These are phyloP conservation scores for Rachycentron canadum DNA, from an alignment of 2,797 vertebrate species.

Conservation along the genomic window DNA sequence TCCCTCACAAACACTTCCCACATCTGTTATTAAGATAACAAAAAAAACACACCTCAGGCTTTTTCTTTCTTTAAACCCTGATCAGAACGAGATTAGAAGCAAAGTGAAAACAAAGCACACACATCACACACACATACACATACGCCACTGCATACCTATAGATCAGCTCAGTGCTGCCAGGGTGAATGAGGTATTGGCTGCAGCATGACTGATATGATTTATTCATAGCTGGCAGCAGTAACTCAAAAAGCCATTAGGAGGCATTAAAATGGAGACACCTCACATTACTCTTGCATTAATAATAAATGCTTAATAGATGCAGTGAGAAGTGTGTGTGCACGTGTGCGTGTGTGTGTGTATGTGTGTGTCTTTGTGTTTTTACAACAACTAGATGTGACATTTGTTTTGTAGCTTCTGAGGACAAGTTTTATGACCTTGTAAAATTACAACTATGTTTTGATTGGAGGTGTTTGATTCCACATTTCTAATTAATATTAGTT, in stretches of 20 bases:
- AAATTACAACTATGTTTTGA: slow-evolving; percentile 1
- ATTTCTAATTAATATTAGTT: neutral
- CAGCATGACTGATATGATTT: slow-evolving; percentile 78
- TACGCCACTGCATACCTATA: slow-evolving; percentile 47
- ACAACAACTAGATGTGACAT: neutral
- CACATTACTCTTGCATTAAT: slow-evolving; percentile 82
- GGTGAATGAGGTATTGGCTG: slow-evolving; percentile 60
- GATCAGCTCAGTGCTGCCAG: slow-evolving; percentile 51
- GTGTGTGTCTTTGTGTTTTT: neutral
- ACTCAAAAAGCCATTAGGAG: slow-evolving; percentile 84
- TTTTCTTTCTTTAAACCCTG: neutral
- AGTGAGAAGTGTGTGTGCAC: slow-evolving; percentile 17
- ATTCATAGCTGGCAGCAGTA: slow-evolving; percentile 79
- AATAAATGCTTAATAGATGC: slow-evolving; percentile 77
- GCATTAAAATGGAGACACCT: slow-evolving; percentile 84
- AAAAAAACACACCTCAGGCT: neutral
- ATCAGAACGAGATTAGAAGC: neutral
- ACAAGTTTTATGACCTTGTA: neutral
- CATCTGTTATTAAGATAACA: neutral
- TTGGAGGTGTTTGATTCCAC: neutral
- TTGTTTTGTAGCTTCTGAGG: slow-evolving; percentile 1
- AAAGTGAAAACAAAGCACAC: neutral
- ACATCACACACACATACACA: slow-evolving; percentile 33
- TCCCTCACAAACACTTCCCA: neutral
- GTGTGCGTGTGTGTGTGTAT: slow-evolving; percentile 20